Base-by-base conservation (phyloP, 2,113 vertebrate genomes). In the Rhinolophus ferrumequinum region DNA sequence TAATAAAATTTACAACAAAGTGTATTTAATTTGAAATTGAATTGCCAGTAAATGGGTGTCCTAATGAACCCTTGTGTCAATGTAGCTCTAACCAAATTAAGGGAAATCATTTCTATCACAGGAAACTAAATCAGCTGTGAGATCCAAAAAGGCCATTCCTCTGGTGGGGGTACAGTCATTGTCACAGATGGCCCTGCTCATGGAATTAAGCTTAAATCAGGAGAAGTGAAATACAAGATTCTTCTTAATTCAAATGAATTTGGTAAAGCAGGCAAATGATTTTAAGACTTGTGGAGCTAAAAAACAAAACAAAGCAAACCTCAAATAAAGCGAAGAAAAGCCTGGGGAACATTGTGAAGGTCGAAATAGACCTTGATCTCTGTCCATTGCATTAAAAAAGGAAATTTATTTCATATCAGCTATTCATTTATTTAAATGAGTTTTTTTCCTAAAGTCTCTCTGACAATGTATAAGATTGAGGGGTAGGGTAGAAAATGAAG, bases 11-110 rank as follows among this genome's bases (percentile, higher is more conserved):
- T 97, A 98, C 98, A 98, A 98, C 97, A 98, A 99, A 98, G 98
- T 99, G 98, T 99, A 98, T 98, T 99, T 99, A 99, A 98, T 98
- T 98, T 99, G 98, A 98, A 98, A 99, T 98, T 98, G 98, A 98
- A 99, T 98, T 98, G 98, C 98, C 95, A 95, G 98, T 73, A 98
- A 99, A 99, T 98, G 98, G 94, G 92, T 92, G 69, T 98, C 97
- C 98, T 98, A 98, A 99, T 99, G 98, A 98, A 97, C 97, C 97
- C 96, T 93, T 93, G 93, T 98, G 98, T 98, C 98, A 98, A 52
- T 95, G 97, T 47, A 97, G 95, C 95, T 97, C 97, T 97, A 98
- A 98, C 95, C 88, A 98, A 98, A 98, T 98, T 98, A 98, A 98
- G 92, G 94, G 96, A 98, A 98, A 98, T 98, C 90, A 98, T 98